A percentile compares a stretch with the other conserved stretches of the same genome.
Evolutionary conservation across 2,888 invertebrate species (phyloP).

Genomic region (Drosophila yooni): DNA sequence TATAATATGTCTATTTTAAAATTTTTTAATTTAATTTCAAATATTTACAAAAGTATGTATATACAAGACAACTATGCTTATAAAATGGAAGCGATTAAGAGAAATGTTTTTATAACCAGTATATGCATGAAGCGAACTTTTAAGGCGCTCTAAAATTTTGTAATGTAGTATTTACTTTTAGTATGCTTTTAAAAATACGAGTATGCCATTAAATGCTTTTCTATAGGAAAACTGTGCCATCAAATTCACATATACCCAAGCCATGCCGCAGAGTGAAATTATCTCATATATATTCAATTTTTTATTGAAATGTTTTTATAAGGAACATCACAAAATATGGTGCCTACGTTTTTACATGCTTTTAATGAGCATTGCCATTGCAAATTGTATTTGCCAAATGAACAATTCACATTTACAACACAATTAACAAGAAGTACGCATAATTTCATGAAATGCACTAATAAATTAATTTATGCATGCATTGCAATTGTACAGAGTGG

Average conservation of each 20-base stretch:
- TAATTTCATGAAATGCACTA: constrained; percentile 37
- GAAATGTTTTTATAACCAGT: not conserved
- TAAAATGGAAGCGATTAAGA: not conserved
- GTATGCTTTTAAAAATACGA: constrained; percentile 3
- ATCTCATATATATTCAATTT: constrained; percentile 6
- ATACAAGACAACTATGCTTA: not conserved
- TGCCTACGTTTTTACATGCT: constrained; percentile 51
- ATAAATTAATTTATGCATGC: constrained; percentile 30
- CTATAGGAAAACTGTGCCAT: constrained; percentile 3
- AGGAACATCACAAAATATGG: constrained; percentile 45
- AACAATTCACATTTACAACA: constrained; percentile 52
- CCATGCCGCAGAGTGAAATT: not conserved
- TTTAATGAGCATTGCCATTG: constrained; percentile 60
- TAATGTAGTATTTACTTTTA: constrained; percentile 1
- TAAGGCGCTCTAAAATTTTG: not conserved
- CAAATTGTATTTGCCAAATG: constrained; percentile 49
- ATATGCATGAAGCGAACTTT: not conserved
- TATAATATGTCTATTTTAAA: not conserved
- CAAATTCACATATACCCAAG: not conserved
- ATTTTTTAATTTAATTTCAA: not conserved
- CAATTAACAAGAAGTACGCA: constrained; percentile 50
- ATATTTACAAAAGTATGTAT: not conserved
- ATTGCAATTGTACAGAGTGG: constrained; percentile 2
- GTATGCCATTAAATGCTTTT: not conserved
- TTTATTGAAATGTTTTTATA: constrained; percentile 40